phyloP scores from a whole-genome alignment of 2,888 invertebrate genomes.

The Allophyes oxyacanthae region DNA sequence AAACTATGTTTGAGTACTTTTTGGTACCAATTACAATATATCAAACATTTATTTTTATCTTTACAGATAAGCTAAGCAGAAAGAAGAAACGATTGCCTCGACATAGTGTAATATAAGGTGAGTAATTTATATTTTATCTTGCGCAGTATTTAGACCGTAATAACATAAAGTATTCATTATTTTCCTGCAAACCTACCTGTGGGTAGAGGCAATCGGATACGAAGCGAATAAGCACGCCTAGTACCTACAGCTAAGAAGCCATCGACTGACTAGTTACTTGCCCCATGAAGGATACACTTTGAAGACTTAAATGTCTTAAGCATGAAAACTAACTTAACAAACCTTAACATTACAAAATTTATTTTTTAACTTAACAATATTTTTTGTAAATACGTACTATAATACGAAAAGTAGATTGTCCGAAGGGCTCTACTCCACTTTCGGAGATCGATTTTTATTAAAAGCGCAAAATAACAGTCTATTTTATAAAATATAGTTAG shows the following conservation, averaged over 20 bases:
- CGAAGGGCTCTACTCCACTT: too few species aligned
- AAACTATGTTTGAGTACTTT: neutral
- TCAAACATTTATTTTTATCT: slow-evolving; percentile 15
- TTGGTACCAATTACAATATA: neutral
- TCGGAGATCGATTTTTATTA: too few species aligned
- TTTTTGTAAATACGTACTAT: too few species aligned
- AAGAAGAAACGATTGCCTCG: slow-evolving; percentile 55
- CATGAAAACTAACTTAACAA: too few species aligned
- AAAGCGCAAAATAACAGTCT: too few species aligned
- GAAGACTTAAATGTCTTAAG: too few species aligned
- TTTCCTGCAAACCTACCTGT: slow-evolving; percentile 18
- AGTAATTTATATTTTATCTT: slow-evolving; percentile 16
- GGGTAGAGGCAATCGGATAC: slow-evolving; percentile 6
- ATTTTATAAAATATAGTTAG: too few species aligned
- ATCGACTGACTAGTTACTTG: slow-evolving; percentile 6
- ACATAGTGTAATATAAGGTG: slow-evolving; percentile 56
- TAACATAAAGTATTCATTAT: slow-evolving; percentile 17
- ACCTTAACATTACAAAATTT: too few species aligned
- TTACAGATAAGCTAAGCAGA: slow-evolving; percentile 60
- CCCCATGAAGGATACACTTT: too few species aligned
- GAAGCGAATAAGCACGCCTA: slow-evolving; percentile 11
- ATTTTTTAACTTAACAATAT: too few species aligned
- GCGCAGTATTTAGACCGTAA: neutral
- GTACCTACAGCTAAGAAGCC: slow-evolving; percentile 8
- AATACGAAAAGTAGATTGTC: too few species aligned